Evolutionary conservation across 2,888 invertebrate genomes (phyloP), one percentile per base, ranked within the genome.

Genomic region (Kryphioiulus occultus): DNA sequence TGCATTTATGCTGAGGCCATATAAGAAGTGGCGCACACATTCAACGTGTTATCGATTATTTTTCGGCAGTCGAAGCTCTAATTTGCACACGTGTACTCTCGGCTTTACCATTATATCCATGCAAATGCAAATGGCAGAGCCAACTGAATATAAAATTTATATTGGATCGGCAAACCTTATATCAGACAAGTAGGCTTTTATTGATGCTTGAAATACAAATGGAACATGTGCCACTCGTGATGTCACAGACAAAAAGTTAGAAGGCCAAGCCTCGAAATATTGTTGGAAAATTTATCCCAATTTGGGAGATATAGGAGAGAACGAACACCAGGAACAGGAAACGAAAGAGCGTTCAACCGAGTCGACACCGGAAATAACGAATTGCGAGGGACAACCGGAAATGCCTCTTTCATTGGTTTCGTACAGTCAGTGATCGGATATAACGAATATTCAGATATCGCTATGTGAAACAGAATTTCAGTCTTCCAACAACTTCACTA

Each of bases 71-170:
- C 78, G 26, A 15, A 15, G 78, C 78, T 78, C 78, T 78, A 78
- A 78, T 78, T 78, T 78, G 78, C 78, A 78, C 78, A 78, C 78
- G 78, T 78, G 78, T 78, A 78, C 78, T 78, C 78, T 78, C 78
- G 15, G 78, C 78, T 78, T 78, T 78, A 78, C 30, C 78, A 78
- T 78, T 78, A 78, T 30, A 78, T 78, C 26, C 78, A 30, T 30
- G 26, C 78, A 26, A 78, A 78, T 78, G 78, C 78, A 78, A 78
- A 78, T 78, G 78, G 78, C 78, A 78, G 30, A 78, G 78, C 78
- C 78, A 78, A 78, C 78, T 78, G 78, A 78, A 78, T 78, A 78
- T 78, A 78, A 78, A 78, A 78, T 78, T 78, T 78, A 78, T 78
- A 78, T 78, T 78, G 78, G 78, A 78, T 78, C 78, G 78, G 78